phyloP scores from a whole-genome alignment of 2,888 invertebrate species.

The Apodemia duryi region DNA sequence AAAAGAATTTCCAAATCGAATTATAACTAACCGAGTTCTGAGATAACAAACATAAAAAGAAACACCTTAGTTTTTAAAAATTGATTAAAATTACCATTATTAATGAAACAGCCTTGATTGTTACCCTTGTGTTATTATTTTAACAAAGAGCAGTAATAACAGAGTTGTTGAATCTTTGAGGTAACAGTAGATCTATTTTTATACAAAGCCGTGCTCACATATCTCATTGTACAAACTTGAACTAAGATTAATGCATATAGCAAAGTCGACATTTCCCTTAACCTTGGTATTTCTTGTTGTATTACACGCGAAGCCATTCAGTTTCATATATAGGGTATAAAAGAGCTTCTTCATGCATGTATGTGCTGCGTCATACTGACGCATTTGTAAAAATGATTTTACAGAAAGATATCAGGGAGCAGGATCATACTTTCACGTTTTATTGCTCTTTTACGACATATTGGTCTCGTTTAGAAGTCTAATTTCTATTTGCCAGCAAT shows the following conservation, averaged over 20 bases:
- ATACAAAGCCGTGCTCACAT: conserved; percentile 5
- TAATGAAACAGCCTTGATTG: neutral
- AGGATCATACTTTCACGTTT: conserved; percentile 19
- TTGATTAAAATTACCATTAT: too few relatives aligned
- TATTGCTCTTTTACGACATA: conserved; percentile 31
- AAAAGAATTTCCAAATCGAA: too few relatives aligned
- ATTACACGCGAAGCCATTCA: conserved; percentile 17
- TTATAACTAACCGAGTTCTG: too few relatives aligned
- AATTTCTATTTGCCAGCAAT: conserved; percentile 30
- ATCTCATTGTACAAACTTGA: conserved; percentile 18
- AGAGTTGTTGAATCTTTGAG: neutral
- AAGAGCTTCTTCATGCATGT: conserved; percentile 2
- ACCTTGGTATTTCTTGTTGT: conserved; percentile 16
- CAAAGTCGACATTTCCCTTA: conserved; percentile 16
- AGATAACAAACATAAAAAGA: too few relatives aligned
- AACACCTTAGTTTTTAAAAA: too few relatives aligned
- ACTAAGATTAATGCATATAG: conserved; percentile 17
- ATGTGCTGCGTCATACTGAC: conserved; percentile 6
- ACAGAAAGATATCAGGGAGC: conserved; percentile 10
- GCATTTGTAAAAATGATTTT: conserved; percentile 3
- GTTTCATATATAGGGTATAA: conserved; percentile 7
- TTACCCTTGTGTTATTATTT: neutral
- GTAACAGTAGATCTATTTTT: neutral
- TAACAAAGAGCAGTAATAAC: neutral
- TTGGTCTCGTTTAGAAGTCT: conserved; percentile 29